Conservation (phyloP, 2,797 vertebrate genomes). For the Hybognathus amarus region DNA sequence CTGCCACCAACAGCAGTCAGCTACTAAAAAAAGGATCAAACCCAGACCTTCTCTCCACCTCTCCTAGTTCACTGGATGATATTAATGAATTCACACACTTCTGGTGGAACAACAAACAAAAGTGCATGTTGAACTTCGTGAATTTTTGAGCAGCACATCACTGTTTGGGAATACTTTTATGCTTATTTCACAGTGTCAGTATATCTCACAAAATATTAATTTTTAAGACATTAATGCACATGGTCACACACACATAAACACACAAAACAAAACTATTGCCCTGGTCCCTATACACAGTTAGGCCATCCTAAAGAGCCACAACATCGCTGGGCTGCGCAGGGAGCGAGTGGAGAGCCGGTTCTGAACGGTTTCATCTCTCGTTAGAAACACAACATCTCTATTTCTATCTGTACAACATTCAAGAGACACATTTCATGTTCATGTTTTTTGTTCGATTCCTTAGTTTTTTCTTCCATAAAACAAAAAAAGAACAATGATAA, state of each 20-base stretch:
- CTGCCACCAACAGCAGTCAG: slow-evolving; percentile 84
- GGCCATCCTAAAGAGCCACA: slow-evolving; percentile 17
- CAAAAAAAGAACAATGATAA: slow-evolving; percentile 74
- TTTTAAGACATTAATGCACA: slow-evolving; percentile 24
- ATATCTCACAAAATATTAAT: slow-evolving; percentile 1
- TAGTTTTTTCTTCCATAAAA: slow-evolving; percentile 71
- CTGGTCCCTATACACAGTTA: slow-evolving; percentile 29
- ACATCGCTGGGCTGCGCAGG: neutral
- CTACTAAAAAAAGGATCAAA: slow-evolving; percentile 82
- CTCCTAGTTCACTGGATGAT: slow-evolving; percentile 35
- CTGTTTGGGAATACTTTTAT: slow-evolving; percentile 35
- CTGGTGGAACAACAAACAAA: slow-evolving; percentile 14
- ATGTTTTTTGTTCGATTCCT: slow-evolving; percentile 50
- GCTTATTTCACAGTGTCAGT: slow-evolving; percentile 49
- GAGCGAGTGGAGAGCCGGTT: slow-evolving; percentile 49
- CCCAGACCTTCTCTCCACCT: slow-evolving; percentile 68
- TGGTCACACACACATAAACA: slow-evolving; percentile 7
- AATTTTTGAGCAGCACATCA: slow-evolving; percentile 34
- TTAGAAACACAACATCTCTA: slow-evolving; percentile 81
- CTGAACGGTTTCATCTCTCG: slow-evolving; percentile 78
- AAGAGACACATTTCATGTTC: slow-evolving; percentile 78
- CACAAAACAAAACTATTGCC: slow-evolving; percentile 28
- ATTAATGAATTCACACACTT: slow-evolving; percentile 30
- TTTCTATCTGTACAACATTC: slow-evolving; percentile 87
- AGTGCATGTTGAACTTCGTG: slow-evolving; percentile 6